Evolutionary conservation across 1,140 invertebrate genomes (phyloP).

Genomic region (Temnothorax curvispinosus): DNA sequence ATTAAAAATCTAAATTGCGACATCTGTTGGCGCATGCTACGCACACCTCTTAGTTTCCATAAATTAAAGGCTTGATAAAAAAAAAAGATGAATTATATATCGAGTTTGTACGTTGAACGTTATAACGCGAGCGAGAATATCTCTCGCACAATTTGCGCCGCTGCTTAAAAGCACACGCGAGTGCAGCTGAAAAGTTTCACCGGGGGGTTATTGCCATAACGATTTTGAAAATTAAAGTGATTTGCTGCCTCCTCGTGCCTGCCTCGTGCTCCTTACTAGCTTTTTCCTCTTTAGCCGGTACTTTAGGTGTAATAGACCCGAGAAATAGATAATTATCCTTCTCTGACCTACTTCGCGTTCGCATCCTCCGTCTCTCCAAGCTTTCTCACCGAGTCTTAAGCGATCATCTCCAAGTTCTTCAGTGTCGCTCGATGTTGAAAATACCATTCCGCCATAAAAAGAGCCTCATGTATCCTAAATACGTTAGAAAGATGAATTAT

Average conservation of each 20-base stretch:
- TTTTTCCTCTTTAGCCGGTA: conserved; percentile 57
- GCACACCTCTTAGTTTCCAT: background rate
- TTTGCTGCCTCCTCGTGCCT: conserved; percentile 37
- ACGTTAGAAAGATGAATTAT: conserved; percentile 45
- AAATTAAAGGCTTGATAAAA: background rate
- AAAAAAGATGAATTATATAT: background rate
- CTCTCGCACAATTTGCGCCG: conserved; percentile 30
- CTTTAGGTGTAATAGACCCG: conserved; percentile 59
- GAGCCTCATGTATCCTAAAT: conserved; percentile 16
- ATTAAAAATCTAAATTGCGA: conserved; percentile 7
- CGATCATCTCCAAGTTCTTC: conserved; percentile 54
- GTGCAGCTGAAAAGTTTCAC: conserved; percentile 43
- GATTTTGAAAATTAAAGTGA: conserved; percentile 62
- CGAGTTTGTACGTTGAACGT: background rate
- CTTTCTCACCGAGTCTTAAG: conserved; percentile 50
- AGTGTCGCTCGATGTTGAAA: conserved; percentile 30
- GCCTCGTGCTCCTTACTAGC: conserved; percentile 39
- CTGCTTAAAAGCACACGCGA: conserved; percentile 40
- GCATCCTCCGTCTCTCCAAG: conserved; percentile 16
- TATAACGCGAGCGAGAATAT: conserved; percentile 22
- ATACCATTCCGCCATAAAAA: conserved; percentile 39
- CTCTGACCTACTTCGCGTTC: conserved; percentile 52
- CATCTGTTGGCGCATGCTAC: background rate
- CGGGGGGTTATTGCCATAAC: conserved; percentile 32
- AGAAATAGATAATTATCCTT: conserved; percentile 62